These are phyloP conservation scores for Nymphalis io DNA, from an alignment of 1,140 invertebrate genomes.

Conservation along the genomic window DNA sequence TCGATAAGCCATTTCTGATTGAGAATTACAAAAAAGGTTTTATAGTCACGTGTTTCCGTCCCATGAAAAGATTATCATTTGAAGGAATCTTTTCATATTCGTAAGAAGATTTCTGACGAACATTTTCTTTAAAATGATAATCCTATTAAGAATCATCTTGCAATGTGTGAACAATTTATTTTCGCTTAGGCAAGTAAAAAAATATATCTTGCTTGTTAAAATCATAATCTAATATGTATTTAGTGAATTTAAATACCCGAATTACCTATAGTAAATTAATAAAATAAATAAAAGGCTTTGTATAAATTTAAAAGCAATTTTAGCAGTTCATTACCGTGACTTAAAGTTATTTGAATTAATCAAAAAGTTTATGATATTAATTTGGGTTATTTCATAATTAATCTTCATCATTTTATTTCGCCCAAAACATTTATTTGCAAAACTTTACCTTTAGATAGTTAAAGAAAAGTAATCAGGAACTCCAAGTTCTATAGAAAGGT, in stretches of 20 bases:
- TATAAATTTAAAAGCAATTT: conserved; percentile 1
- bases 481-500: conserved; percentile 3
- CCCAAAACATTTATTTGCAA: conserved; percentile 30
- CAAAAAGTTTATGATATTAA: conserved; percentile 37
- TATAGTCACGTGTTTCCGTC: background rate
- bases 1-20: background rate
- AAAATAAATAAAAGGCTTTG: background rate
- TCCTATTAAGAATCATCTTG: background rate
- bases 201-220: too few species aligned
- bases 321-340: conserved; percentile 15
- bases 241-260: too few species aligned
- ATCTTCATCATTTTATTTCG: conserved; percentile 36
- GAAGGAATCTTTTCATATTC: background rate
- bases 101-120: background rate
- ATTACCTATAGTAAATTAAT: background rate
- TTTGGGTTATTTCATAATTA: conserved; percentile 40
- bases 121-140: background rate
- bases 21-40: background rate
- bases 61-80: background rate
- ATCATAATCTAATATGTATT: too few species aligned
- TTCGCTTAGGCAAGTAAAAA: background rate
- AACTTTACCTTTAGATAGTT: conserved; percentile 31
- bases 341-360: conserved; percentile 36
- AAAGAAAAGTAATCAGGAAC: conserved; percentile 25
- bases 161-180: background rate